These are phyloP conservation scores for Diplosoma virens DNA, from an alignment of 23 tunicate species.

Conservation along the genomic window DNA sequence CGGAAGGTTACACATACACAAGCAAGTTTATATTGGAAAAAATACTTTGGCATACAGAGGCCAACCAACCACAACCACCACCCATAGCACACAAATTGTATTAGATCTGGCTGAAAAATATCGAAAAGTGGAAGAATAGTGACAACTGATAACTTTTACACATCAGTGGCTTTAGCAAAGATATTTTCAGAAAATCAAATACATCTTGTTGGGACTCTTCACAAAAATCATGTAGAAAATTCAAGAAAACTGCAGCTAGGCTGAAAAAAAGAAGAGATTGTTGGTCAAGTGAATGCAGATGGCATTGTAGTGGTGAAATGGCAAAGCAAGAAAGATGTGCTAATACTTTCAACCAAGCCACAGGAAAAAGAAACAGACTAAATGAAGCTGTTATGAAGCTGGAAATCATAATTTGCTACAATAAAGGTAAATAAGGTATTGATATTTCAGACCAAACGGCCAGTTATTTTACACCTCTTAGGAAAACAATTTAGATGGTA, in stretches of 20 bases:
- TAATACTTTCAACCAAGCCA: too few relatives aligned
- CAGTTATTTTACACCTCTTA: too few relatives aligned
- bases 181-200: background rate
- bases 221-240: background rate
- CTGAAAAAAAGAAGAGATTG: conserved; percentile 14
- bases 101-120: background rate
- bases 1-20: background rate
- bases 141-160: conserved; percentile 4
- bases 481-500: too few relatives aligned
- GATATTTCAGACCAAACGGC: background rate
- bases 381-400: conserved; percentile 1
- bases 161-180: conserved; percentile 4
- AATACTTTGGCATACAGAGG: conserved; percentile 2
- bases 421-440: background rate
- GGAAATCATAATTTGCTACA: background rate
- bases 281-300: too few relatives aligned
- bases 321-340: too few relatives aligned
- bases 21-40: conserved; percentile 4
- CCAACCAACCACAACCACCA: conserved; percentile 14
- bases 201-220: conserved; percentile 10
- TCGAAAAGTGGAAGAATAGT: conserved; percentile 12
- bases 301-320: too few relatives aligned
- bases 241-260: conserved; percentile 1
- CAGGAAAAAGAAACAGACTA: too few relatives aligned
- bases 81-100: conserved; percentile 12